Conservation (phyloP, 2,797 vertebrate genomes). For the Hippopotamyrus pictus region DNA sequence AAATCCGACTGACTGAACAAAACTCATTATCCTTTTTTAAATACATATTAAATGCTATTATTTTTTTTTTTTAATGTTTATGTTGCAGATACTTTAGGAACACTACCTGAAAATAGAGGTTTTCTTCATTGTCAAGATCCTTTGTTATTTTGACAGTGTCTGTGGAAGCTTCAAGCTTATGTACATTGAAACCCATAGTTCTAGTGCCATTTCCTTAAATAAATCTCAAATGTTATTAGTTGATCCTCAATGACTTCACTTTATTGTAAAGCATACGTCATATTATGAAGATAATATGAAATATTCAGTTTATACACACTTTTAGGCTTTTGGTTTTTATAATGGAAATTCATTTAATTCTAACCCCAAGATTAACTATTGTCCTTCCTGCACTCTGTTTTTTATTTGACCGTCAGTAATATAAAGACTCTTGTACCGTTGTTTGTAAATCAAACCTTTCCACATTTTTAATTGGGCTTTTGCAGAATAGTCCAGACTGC, state of each 20-base stretch:
- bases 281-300: background rate
- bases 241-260: background rate
- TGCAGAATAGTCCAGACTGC: background rate
- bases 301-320: background rate
- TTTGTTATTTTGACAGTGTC: background rate
- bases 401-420: background rate
- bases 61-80: background rate
- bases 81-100: background rate
- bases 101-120: background rate
- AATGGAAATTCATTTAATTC: background rate
- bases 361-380: background rate
- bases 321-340: background rate
- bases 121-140: background rate
- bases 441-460: background rate
- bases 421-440: background rate
- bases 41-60: background rate
- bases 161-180: background rate
- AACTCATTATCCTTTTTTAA: conserved; percentile 25
- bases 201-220: background rate
- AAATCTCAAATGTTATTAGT: background rate
- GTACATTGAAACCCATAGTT: background rate
- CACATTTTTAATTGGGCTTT: background rate
- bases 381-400: background rate
- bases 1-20: conserved; percentile 77
- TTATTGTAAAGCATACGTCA: background rate